These are phyloP conservation scores for Platynereis dumerilii DNA, from an alignment of 2,888 invertebrate species.

Conservation along the genomic window DNA sequence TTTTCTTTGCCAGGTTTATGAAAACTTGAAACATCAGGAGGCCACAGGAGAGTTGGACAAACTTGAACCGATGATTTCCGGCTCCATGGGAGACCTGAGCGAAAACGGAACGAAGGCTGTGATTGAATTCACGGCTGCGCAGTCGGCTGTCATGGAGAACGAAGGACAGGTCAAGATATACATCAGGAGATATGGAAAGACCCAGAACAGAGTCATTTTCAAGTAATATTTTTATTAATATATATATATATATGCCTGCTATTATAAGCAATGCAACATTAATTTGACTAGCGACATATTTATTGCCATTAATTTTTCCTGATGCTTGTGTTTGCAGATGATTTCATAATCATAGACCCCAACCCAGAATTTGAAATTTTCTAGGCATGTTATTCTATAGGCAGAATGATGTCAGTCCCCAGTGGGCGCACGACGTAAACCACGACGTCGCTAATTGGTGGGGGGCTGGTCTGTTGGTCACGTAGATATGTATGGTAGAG, in stretches of 20 bases:
- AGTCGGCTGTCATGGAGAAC: constrained; percentile 68
- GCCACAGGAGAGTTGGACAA: not conserved
- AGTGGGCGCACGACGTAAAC: too few species aligned
- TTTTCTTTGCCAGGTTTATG: constrained; percentile 13
- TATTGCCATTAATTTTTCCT: too few species aligned
- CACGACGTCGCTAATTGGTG: too few species aligned
- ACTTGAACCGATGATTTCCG: not conserved
- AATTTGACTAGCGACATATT: too few species aligned
- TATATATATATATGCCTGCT: not conserved
- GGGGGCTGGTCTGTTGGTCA: too few species aligned
- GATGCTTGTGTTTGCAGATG: too few species aligned
- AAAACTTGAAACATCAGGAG: constrained; percentile 15
- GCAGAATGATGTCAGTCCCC: too few species aligned
- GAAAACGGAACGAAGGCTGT: constrained; percentile 64
- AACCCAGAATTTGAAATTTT: too few species aligned
- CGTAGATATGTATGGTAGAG: too few species aligned
- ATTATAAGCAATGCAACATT: too few species aligned
- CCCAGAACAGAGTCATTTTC: constrained; percentile 64
- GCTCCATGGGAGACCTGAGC: constrained; percentile 45
- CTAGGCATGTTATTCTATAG: too few species aligned
- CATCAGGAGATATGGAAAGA: constrained; percentile 66
- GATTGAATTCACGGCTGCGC: constrained; percentile 68
- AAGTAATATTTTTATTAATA: constrained; percentile 51
- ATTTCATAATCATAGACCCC: too few species aligned
- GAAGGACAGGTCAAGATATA: constrained; percentile 64